Conservation (phyloP, 2,888 invertebrate species). For the Nomada ruficornis region DNA sequence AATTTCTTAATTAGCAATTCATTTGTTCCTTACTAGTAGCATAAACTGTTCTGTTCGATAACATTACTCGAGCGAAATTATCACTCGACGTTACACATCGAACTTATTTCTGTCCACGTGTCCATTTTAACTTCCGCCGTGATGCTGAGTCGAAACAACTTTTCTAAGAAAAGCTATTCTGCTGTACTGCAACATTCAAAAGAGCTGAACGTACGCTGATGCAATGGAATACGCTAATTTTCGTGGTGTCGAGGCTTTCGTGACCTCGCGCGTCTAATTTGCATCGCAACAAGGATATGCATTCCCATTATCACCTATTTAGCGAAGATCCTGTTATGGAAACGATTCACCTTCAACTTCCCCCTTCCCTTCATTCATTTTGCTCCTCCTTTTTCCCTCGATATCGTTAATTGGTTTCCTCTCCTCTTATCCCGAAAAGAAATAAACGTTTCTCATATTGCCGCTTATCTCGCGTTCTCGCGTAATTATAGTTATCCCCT, state of each 20-base stretch:
- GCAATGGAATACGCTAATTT: conserved; percentile 11
- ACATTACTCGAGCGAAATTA: too few relatives aligned
- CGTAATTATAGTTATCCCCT: conserved; percentile 41
- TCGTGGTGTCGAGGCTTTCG: neutral
- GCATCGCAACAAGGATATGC: conserved; percentile 24
- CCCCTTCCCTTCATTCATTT: neutral
- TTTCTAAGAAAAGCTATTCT: neutral
- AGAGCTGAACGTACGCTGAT: too few relatives aligned
- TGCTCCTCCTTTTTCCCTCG: neutral
- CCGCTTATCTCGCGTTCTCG: conserved; percentile 12
- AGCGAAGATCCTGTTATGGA: conserved; percentile 6
- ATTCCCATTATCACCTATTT: conserved; percentile 24
- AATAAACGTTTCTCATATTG: conserved; percentile 31
- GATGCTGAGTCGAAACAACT: too few relatives aligned
- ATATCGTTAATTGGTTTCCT: conserved; percentile 11
- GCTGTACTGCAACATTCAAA: neutral
- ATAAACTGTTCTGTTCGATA: too few relatives aligned
- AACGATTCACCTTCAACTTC: neutral
- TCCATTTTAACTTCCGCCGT: too few relatives aligned
- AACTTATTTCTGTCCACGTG: too few relatives aligned
- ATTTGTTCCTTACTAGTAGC: too few relatives aligned
- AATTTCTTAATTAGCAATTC: too few relatives aligned
- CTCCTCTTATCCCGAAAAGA: neutral
- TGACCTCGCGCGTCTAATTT: conserved; percentile 17
- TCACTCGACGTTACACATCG: too few relatives aligned